phyloP scores from a whole-genome alignment of 1,140 invertebrate species.

The Drosophila asahinai region DNA sequence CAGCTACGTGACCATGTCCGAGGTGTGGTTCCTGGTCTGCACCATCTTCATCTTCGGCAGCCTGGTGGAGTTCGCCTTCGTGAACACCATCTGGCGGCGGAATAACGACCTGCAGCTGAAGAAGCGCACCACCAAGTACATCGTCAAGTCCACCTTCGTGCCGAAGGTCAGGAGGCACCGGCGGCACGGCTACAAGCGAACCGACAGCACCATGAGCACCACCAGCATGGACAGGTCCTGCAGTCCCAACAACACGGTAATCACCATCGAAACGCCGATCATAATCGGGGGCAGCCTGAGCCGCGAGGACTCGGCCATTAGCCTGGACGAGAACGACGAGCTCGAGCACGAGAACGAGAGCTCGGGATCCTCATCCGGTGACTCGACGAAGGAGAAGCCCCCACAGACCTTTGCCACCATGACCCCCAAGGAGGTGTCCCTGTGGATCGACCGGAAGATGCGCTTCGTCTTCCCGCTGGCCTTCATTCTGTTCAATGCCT shows the following conservation, averaged over 20 bases:
- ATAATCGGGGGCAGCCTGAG: constrained; percentile 55
- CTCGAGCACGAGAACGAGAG: constrained; percentile 40
- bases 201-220: constrained; percentile 85
- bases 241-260: constrained; percentile 58
- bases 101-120: constrained; percentile 92
- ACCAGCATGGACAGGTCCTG: constrained; percentile 85
- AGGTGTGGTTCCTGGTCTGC: constrained; percentile 94
- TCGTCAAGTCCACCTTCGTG: constrained; percentile 92
- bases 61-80: constrained; percentile 95
- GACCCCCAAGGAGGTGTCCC: constrained; percentile 94
- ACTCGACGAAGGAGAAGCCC: constrained; percentile 46
- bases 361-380: constrained; percentile 40
- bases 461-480: constrained; percentile 91
- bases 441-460: constrained; percentile 92
- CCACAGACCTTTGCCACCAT: constrained; percentile 88
- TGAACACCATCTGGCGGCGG: constrained; percentile 94
- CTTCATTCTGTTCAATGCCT: constrained; percentile 93
- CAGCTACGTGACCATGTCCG: constrained; percentile 94
- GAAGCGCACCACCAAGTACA: constrained; percentile 93
- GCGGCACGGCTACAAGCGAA: constrained; percentile 78
- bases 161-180: constrained; percentile 89
- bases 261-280: constrained; percentile 71
- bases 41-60: constrained; percentile 94
- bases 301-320: constrained; percentile 58
- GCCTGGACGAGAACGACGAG: constrained; percentile 68